phyloP scores from a whole-genome alignment of 2,888 invertebrate species.

The Tricholauxania praeusta region DNA sequence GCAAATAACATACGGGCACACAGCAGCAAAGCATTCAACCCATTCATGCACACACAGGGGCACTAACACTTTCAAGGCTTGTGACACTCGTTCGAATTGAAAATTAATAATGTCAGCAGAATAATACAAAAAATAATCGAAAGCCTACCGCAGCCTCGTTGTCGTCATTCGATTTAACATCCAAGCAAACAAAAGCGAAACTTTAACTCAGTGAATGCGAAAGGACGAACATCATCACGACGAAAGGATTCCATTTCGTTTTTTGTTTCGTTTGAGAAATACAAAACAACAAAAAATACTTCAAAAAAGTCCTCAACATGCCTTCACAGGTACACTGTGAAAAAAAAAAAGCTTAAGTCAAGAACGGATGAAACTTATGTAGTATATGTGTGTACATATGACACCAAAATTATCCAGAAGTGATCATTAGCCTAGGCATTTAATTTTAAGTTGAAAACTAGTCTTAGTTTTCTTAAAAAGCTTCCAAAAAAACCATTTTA shows the following conservation, averaged over 20 bases:
- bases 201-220: constrained; percentile 1
- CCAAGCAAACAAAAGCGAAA: constrained; percentile 22
- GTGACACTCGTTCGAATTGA: neutral
- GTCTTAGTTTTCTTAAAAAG: too few species aligned
- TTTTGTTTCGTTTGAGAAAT: neutral
- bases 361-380: too few species aligned
- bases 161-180: neutral
- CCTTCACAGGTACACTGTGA: neutral
- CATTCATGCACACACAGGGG: neutral
- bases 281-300: neutral
- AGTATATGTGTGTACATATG: too few species aligned
- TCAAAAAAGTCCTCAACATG: neutral
- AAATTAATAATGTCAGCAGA: too few species aligned
- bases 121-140: neutral
- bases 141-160: too few species aligned
- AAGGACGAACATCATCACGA: too few species aligned
- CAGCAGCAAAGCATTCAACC: constrained; percentile 24
- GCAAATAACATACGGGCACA: constrained; percentile 4
- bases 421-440: too few species aligned
- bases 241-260: neutral
- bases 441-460: too few species aligned
- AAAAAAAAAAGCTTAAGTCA: too few species aligned
- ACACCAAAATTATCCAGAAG: too few species aligned
- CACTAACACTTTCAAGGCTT: constrained; percentile 25
- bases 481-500: too few species aligned